A percentile compares a stretch with the other conserved stretches of the same genome.
Evolutionary conservation across 2,888 invertebrate genomes (phyloP).

Genomic region (Prenolepis imparis): DNA sequence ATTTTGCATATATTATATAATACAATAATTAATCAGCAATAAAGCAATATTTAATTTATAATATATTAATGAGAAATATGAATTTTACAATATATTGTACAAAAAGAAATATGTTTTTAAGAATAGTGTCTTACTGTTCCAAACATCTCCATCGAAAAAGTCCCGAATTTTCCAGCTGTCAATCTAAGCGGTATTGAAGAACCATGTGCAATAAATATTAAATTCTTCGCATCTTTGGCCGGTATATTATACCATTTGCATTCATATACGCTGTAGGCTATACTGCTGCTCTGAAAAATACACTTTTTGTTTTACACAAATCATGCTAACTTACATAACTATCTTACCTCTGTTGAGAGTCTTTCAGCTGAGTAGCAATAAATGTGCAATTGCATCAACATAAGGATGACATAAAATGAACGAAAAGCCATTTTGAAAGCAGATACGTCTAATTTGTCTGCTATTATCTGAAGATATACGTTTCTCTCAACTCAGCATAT

Average conservation of each 20-base stretch:
- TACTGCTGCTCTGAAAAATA: background rate
- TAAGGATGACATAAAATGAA: background rate
- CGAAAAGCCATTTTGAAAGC: background rate
- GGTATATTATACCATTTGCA: background rate
- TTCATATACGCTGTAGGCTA: background rate
- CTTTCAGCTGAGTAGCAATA: conserved; percentile 5
- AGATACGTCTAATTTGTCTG: background rate
- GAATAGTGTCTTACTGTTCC: conserved; percentile 59
- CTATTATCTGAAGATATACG: background rate
- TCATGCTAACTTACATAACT: background rate
- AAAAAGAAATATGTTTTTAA: background rate
- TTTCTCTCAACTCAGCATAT: too few species aligned
- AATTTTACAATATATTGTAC: background rate
- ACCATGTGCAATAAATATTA: conserved; percentile 39
- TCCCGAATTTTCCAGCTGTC: conserved; percentile 75
- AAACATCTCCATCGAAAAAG: conserved; percentile 70
- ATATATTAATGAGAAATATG: too few species aligned
- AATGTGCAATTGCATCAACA: background rate
- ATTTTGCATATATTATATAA: too few species aligned
- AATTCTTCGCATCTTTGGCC: background rate
- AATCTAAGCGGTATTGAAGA: conserved; percentile 43
- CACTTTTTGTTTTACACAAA: background rate
- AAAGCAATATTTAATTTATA: too few species aligned
- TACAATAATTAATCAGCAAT: too few species aligned
- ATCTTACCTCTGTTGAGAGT: conserved; percentile 4